Evolutionary conservation across 2,797 vertebrate species (phyloP).

Genomic region (Limnodromus scolopaceus): DNA sequence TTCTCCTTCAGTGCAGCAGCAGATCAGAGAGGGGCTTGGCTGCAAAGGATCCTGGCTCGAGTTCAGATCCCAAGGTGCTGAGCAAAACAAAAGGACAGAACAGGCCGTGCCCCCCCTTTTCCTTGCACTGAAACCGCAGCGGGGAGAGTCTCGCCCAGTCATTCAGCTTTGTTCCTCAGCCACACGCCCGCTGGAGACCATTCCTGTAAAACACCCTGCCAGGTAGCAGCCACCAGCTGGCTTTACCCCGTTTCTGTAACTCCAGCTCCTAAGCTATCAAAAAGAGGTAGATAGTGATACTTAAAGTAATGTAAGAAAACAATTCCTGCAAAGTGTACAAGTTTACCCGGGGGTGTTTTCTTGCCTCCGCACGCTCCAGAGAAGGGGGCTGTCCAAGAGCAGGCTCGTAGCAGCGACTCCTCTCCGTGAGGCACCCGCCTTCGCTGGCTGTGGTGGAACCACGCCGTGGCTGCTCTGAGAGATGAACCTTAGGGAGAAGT

Average conservation of each 20-base stretch:
- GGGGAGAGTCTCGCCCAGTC: not conserved
- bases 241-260: not conserved
- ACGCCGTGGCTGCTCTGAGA: not conserved
- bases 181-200: fast-evolving
- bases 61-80: not conserved
- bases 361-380: fast-evolving
- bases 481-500: fast-evolving
- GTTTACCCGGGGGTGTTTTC: not conserved
- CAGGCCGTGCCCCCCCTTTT: not conserved
- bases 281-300: not conserved
- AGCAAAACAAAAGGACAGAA: fast-evolving
- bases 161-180: not conserved
- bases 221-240: not conserved
- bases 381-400: fast-evolving
- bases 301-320: not conserved
- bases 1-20: not conserved
- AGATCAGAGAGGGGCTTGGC: not conserved
- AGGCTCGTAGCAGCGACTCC: not conserved
- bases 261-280: not conserved
- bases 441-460: fast-evolving
- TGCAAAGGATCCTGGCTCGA: not conserved
- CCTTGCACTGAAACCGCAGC: no score
- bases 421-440: fast-evolving
- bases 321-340: not conserved
- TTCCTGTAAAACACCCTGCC: not conserved